Evolutionary conservation across 2,113 vertebrate species (phyloP), one percentile per base, ranked within the genome.

Genomic region (Morone saxatilis): DNA sequence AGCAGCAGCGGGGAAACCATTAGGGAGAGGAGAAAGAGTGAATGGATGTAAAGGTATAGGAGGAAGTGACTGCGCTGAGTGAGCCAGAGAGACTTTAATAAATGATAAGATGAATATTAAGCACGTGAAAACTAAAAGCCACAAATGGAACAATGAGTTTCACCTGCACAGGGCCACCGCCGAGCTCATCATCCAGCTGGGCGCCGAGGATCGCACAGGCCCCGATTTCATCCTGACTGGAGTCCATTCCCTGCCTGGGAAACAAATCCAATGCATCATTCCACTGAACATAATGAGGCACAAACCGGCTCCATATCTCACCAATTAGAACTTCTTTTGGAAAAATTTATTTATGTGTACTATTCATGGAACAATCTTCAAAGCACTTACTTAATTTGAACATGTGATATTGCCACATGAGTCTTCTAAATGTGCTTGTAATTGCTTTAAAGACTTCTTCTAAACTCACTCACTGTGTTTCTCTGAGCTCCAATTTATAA

Each of bases 131-230:
- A 61, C 4, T 6, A 47, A 71, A 36, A 47, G 38, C 11, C 13
- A 11, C 4, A 0, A 17, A 3, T 9, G 14, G n/a, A 60, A 10
- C 3, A 5, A 11, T 1, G 19, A 4, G 20, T 25, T 59, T 82
- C 94, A 99, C 98, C 98, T 99, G 98, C 36, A 99, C 97, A 0
- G 98, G 96, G 53, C 93, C 96, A 0, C 98, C 98, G 4, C 97
- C 97, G 4, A 99, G 96, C 89, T 99, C 96, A 5, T 98, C 97
- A 31, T 99, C 98, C 95, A 99, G 94, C 92, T 98, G 97, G 0
- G 96, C 93, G 0, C 90, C 93, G 57, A 99, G 95, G 93, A 99
- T 96, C 0, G 98, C 98, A 0, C 95, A 98, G 0, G 97, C 90
- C 0, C 97, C 91, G 0, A 97, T 96, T 85, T 99, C 98, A 75